These are phyloP conservation scores for Peucedramus taeniatus DNA, from an alignment of 2,113 vertebrate genomes.

Conservation along the genomic window DNA sequence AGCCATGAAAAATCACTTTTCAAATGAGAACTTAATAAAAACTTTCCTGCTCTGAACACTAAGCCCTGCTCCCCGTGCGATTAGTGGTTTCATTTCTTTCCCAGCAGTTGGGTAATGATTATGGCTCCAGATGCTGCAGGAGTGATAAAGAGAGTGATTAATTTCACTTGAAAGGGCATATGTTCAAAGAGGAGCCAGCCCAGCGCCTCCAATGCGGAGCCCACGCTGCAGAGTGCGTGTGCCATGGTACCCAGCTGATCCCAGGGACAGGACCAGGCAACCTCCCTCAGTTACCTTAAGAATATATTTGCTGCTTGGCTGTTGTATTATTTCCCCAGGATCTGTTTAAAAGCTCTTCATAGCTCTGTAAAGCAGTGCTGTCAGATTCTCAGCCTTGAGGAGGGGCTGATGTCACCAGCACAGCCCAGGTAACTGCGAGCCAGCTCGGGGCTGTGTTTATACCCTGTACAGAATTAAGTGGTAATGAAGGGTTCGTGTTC, in stretches of 20 bases:
- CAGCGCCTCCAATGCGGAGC: slow-evolving; percentile 55
- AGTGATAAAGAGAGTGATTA: slow-evolving; percentile 97
- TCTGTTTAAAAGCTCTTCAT: neutral
- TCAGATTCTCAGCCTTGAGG: neutral
- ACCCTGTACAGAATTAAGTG: neutral
- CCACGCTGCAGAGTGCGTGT: slow-evolving; percentile 43
- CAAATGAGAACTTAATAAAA: slow-evolving; percentile 79
- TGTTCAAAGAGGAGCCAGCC: slow-evolving; percentile 82
- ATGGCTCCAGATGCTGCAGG: slow-evolving; percentile 80
- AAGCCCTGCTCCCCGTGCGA: slow-evolving; percentile 76
- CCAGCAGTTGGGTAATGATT: slow-evolving; percentile 91
- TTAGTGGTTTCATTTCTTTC: slow-evolving; percentile 92
- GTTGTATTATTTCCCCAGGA: neutral
- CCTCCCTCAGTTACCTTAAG: neutral
- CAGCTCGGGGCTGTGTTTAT: neutral
- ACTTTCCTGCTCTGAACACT: slow-evolving; percentile 70
- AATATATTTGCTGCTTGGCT: neutral
- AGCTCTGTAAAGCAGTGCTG: neutral
- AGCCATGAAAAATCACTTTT: slow-evolving; percentile 75
- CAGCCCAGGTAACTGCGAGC: neutral
- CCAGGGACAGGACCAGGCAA: neutral
- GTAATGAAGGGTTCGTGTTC: neutral
- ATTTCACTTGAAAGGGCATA: slow-evolving; percentile 89
- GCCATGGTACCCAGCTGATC: slow-evolving; percentile 51
- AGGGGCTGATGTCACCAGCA: neutral